Base-by-base conservation (phyloP, 2,888 invertebrate species). In the Eudemis profundana region DNA sequence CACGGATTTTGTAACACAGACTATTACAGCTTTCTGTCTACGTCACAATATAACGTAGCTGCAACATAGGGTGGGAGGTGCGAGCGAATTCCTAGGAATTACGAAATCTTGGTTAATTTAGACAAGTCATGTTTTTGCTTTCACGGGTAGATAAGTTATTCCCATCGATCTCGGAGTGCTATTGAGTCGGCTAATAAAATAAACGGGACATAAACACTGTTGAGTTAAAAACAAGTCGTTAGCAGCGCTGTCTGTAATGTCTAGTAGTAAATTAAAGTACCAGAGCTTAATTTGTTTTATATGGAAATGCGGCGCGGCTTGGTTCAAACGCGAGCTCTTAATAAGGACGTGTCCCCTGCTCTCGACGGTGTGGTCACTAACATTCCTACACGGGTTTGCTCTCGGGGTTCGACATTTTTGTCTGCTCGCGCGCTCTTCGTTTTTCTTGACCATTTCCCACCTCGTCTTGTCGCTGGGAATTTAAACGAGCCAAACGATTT, bases 351-450 rank as follows among this genome's bases (percentile, higher is more conserved):
- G 89, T 86, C 82, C 79, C 75, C 80, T 81, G 82, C 81, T 81
- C 79, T 71, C 77, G 77, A 73, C 80, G 81, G 78, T 75, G 83
- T 81, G 81, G 81, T 82, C 83, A 78, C 81, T 78, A 74, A 81
- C 86, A 89, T 90, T 86, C 88, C 84, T 78, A 90, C 90, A 89
- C 84, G 84, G 82, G 84, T 86, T 85, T 83, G 86, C 90, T 87
- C 85, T 87, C 77, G 53, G 67, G 63, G 54, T 68, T 61, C 67
- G 74, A 80, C 83, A 86, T 88, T 87, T 88, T 88, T 86, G 83
- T 84, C 75, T 77, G 81, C 81, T 70, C 69, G 49, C 17, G 54
- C 56, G 15, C 61, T 76, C 72, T 71, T 84, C 78, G 82, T 89
- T 88, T 88, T 87, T 87, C 85, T 81, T 74, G 70, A 72, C 71